phyloP scores from a whole-genome alignment of 2,113 vertebrate genomes.

The Gopherus evgoodei region DNA sequence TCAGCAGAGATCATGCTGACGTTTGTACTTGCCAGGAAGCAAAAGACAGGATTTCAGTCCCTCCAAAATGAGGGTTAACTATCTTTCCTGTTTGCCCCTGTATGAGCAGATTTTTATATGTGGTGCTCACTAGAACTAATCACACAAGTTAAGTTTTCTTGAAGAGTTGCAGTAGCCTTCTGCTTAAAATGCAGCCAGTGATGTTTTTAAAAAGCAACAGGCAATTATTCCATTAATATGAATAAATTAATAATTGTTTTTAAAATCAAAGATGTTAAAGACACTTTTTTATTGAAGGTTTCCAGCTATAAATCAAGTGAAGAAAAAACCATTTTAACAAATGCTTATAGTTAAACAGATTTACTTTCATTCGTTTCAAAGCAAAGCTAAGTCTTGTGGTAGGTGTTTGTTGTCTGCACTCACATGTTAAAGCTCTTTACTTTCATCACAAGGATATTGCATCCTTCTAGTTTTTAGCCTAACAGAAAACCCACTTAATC shows the following conservation, averaged over 20 bases:
- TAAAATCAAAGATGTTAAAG: not conserved
- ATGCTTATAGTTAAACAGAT: not conserved
- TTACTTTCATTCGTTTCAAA: not conserved
- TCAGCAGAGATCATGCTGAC: constrained; percentile 48
- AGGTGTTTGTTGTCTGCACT: not conserved
- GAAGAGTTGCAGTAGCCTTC: not conserved
- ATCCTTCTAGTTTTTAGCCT: constrained; percentile 3
- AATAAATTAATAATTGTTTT: not conserved
- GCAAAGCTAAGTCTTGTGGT: not conserved
- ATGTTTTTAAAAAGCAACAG: not conserved
- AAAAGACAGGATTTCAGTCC: constrained; percentile 49
- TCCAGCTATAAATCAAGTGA: not conserved
- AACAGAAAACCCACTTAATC: not conserved
- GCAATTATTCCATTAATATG: not conserved
- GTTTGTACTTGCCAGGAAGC: constrained; percentile 41
- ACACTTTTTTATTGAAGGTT: not conserved
- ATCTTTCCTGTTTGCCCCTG: constrained; percentile 39
- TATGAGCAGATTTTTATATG: not conserved
- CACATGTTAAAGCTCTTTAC: not conserved
- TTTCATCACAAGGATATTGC: not conserved
- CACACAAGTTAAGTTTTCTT: not conserved
- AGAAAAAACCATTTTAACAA: not conserved
- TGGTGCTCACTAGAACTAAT: not conserved
- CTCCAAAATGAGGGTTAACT: constrained; percentile 39
- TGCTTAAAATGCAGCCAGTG: not conserved